These are phyloP conservation scores for Alectoris magna DNA, from an alignment of 2,797 vertebrate genomes.

Conservation along the genomic window DNA sequence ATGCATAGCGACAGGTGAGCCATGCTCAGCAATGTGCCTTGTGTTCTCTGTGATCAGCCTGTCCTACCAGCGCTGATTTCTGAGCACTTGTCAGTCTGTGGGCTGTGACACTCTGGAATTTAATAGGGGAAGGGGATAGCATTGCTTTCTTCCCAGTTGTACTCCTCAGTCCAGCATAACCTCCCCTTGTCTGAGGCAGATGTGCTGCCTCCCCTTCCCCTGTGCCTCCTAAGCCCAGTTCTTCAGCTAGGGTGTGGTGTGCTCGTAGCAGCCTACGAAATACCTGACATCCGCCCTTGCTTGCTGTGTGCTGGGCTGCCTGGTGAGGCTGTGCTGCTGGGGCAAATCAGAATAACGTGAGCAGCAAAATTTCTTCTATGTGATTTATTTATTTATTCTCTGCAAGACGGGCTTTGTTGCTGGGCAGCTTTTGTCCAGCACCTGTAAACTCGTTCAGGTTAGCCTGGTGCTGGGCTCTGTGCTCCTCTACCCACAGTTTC, in stretches of 20 bases:
- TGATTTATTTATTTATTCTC: not conserved
- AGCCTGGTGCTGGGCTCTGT: not conserved
- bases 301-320: not conserved
- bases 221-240: not conserved
- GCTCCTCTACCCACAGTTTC: not conserved
- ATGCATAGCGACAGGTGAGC: not conserved
- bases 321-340: not conserved
- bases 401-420: not conserved
- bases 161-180: not conserved
- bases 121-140: not conserved
- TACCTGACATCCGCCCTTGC: not conserved
- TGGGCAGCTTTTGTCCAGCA: not conserved
- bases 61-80: not conserved
- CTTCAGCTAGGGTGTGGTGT: not conserved
- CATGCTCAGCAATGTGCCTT: not conserved
- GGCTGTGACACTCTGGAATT: not conserved
- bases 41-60: not conserved
- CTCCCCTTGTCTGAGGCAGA: not conserved
- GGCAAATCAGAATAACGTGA: not conserved
- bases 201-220: not conserved
- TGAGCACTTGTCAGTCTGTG: not conserved
- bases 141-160: not conserved
- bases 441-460: not conserved
- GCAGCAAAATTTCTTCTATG: not conserved
- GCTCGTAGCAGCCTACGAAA: not conserved